A percentile compares a stretch with the other conserved stretches of the same genome.
These are phyloP conservation scores for Uropetala carovei DNA, from an alignment of 2,888 invertebrate species.

Conservation along the genomic window DNA sequence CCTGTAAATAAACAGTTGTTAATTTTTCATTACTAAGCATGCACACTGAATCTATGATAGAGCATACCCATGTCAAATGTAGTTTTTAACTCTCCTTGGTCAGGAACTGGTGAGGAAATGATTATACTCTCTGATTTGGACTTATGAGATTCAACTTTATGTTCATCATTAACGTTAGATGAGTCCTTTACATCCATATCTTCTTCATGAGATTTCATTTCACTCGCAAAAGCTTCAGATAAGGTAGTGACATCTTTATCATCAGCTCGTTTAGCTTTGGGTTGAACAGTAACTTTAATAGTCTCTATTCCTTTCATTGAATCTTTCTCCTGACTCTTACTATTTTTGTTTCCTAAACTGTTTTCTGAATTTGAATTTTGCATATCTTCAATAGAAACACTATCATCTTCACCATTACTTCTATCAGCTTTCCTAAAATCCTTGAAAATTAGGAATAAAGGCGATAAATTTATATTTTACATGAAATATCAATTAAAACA, in stretches of 20 bases:
- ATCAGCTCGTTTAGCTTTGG: neutral
- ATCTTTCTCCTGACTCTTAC: constrained; percentile 40
- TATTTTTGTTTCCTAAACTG: constrained; percentile 4
- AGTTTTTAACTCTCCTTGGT: constrained; percentile 26
- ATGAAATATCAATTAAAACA: no score
- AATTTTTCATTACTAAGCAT: no score
- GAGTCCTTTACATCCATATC: constrained; percentile 8
- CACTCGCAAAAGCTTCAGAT: neutral
- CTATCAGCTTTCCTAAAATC: neutral
- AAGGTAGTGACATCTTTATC: neutral
- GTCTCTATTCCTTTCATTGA: constrained; percentile 29
- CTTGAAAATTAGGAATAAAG: neutral
- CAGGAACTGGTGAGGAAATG: neutral
- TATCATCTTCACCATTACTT: constrained; percentile 25
- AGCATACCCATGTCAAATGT: constrained; percentile 20
- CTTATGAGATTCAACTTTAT: neutral
- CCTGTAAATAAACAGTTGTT: no score
- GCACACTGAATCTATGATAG: neutral
- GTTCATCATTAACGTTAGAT: neutral
- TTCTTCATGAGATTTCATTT: constrained; percentile 1
- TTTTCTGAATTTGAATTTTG: constrained; percentile 46
- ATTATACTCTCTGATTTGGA: neutral
- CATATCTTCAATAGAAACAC: neutral
- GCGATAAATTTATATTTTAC: neutral
- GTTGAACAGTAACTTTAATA: constrained; percentile 49